phyloP scores from a whole-genome alignment of 1,140 invertebrate species.

The Patella vulgata region DNA sequence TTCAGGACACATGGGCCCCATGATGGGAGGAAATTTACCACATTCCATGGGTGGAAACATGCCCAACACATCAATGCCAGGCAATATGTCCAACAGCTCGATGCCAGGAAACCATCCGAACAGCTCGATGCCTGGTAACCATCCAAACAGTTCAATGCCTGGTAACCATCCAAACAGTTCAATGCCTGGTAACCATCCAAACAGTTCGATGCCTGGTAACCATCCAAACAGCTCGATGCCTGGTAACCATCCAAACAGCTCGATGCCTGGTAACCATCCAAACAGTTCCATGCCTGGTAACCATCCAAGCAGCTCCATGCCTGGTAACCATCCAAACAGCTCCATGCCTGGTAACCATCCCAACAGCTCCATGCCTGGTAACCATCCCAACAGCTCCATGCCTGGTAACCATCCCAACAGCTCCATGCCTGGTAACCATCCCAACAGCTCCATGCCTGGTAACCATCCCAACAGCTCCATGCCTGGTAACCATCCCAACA shows the following conservation, averaged over 20 bases:
- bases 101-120: too few relatives aligned
- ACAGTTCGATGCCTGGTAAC: constrained; percentile 1
- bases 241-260: constrained; percentile 20
- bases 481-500: too few relatives aligned
- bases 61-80: too few relatives aligned
- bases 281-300: background rate
- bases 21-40: constrained; percentile 7
- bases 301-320: too few relatives aligned
- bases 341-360: background rate
- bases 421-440: background rate
- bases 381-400: background rate
- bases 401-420: constrained; percentile 2
- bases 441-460: too few relatives aligned
- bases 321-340: background rate
- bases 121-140: background rate
- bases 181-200: background rate
- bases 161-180: background rate
- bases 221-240: constrained; percentile 1
- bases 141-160: constrained; percentile 13
- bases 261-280: constrained; percentile 1
- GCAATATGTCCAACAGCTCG: too few relatives aligned
- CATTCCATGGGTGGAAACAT: constrained; percentile 13
- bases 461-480: too few relatives aligned
- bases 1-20: constrained; percentile 5
- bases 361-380: background rate